Evolutionary conservation across 1,140 invertebrate species (phyloP), one percentile per base, ranked within the genome.

Genomic region (Bombus affinis): DNA sequence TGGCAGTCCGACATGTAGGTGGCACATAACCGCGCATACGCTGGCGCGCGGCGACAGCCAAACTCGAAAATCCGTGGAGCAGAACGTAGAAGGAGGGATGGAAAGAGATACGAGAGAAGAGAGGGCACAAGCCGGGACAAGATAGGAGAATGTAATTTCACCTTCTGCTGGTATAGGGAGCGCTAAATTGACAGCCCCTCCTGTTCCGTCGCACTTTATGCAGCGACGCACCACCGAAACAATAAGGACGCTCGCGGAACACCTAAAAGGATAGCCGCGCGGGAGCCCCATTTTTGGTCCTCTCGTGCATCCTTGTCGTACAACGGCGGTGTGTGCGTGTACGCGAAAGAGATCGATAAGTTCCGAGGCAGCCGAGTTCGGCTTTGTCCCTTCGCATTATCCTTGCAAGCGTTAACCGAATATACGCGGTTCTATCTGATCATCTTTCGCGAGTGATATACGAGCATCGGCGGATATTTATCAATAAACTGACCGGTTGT

Each of bases 141-240:
- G 70, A 86, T 80, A 83, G 83, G 42, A 77, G 80, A 83, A 68
- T 83, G 80, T 89, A 89, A 89, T 83, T 89, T 89, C 80, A 89
- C 65, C 32, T 57, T 47, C 70, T 53, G 74, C 75, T 80, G 65
- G 65, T 76, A 65, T n/a, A 75, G 65, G 32, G 25, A 76, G 47
- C 85, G 66, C 83, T 89, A 89, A 89, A 89, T 89, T 89, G 87
- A 86, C 87, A 89, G 76, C 65, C 44, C 72, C 72, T 66, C 68
- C 87, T 86, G 83, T 81, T 79, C 84, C 84, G 42, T n/a, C 65
- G 25, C 79, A 86, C 71, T 89, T 89, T 89, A 86, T 76, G 88
- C 72, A 37, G 70, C 66, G 85, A 75, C 81, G 62, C 76, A 86
- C 76, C 80, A 72, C 44, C 84, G 80, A 89, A 89, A 89, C 88